These are phyloP conservation scores for Thomomys bottae DNA, from an alignment of 2,113 vertebrate species.

Conservation along the genomic window DNA sequence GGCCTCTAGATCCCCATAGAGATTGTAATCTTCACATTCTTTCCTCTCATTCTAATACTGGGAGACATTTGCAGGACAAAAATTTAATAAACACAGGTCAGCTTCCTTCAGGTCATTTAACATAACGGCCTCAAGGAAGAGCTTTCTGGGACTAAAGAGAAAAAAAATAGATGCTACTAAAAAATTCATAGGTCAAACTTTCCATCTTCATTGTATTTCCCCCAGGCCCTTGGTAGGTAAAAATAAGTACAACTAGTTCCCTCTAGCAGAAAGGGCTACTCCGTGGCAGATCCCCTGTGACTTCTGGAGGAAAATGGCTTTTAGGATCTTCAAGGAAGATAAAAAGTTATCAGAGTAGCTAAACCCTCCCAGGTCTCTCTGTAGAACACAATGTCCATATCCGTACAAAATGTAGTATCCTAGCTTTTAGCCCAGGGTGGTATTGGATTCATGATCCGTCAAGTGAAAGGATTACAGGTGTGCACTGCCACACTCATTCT, in stretches of 20 bases:
- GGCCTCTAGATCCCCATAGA: background rate
- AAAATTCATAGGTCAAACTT: constrained; percentile 67
- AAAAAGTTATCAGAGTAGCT: background rate
- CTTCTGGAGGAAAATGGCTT: background rate
- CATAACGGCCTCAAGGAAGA: constrained; percentile 64
- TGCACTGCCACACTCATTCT: too few relatives aligned
- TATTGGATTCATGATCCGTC: too few relatives aligned
- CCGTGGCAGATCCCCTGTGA: background rate
- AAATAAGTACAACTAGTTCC: constrained; percentile 23
- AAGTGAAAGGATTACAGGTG: too few relatives aligned
- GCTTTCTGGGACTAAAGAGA: constrained; percentile 37
- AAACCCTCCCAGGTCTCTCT: background rate
- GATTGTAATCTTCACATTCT: background rate
- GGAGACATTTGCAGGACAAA: constrained; percentile 24
- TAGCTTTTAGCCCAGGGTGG: too few relatives aligned
- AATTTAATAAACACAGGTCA: constrained; percentile 53
- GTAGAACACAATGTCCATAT: background rate
- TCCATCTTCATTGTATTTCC: constrained; percentile 49
- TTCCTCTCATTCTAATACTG: background rate
- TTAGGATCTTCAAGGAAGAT: background rate
- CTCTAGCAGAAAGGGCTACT: background rate
- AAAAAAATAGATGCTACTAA: constrained; percentile 64
- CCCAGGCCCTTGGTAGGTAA: constrained; percentile 30
- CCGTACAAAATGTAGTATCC: background rate
- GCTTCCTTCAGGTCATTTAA: constrained; percentile 52